Base-by-base conservation (phyloP, 2,113 vertebrate species). In the Cheilinus undulatus region DNA sequence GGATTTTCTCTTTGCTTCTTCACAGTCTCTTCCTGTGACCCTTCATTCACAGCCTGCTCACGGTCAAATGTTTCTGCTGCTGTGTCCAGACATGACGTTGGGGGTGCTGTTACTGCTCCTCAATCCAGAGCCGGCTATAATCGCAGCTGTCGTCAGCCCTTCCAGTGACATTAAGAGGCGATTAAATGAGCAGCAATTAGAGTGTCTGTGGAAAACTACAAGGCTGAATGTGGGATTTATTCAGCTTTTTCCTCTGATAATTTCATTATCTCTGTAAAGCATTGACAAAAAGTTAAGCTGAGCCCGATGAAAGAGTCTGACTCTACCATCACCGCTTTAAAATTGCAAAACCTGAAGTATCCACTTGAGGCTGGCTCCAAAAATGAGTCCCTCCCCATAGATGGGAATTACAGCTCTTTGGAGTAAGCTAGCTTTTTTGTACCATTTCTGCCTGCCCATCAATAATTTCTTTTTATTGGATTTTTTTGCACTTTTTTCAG, bases 81-180 rank as follows among this genome's bases (percentile, higher is more conserved):
- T 5, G 5, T 48, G 73, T 75, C 1, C 52, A 54, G 23, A 28
- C 27, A 22, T 49, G 65, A 53, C 50, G 2, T 42, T 17, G 53
- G 56, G 61, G 46, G 80, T 2, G 23, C 76, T 69, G 27, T 52
- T 22, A 63, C 62, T 12, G 23, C 70, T 19, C 1, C 30, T 73
- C 61, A 27, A 43, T 20, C 67, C 49, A 36, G 51, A 85, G 72
- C 69, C 73, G 74, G 66, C 83, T 84, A 84, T 69, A 70, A 59
- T 57, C n/a, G 20, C 83, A 75, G 69, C 88, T 83, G 82, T 85
- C 50, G 49, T 60, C 40, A 5, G 40, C 17, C 40, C 40, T 42
- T 42, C 40, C 17, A 42, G 40, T 42, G 40, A 15, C 40, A 42
- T 42, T 17, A 42, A 42, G 40, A 42, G 40, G 40, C 40, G 40